Evolutionary conservation across 2,888 invertebrate species (phyloP), one percentile per base, ranked within the genome.

Genomic region (Xestia xanthographa): DNA sequence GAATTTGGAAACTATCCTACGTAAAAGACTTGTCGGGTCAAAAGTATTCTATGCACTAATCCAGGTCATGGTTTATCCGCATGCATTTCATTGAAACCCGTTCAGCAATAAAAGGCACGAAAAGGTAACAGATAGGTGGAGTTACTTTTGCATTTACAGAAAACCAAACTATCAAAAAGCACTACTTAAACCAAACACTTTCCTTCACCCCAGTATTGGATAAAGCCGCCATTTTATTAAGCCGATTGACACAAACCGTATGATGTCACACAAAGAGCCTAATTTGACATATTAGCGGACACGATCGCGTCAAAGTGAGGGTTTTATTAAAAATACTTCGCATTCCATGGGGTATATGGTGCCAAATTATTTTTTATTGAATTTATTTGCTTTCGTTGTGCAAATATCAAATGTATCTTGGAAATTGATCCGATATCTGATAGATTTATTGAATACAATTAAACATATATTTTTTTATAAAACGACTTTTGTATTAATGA

Each of bases 291-390:
- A 83, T 82, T 75, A 83, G 48, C 66, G 56, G 65, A 70, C 70
- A 26, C 20, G 56, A 41, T 66, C 84, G 43, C 62, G 79, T 79
- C 86, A 84, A 83, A 86, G 86, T 56, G 83, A 67, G 65, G 84
- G 58, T 86, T 86, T 74, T 86, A 84, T 84, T 84, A 86, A 84
- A 84, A 84, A 84, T 84, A 75, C 69, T 79, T 63, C 58, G 68
- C 41, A 72, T 72, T 29, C 79, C 78, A 60, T 82, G 66, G 56
- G 48, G 17, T 43, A 26, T 50, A 48, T 72, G 71, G 62, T 45
- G 50, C n/a, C 66, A 48, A 45, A 85, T 71, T 68, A 73, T 6
- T 83, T 72, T 82, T 79, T 72, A 63, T 72, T 83, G 50, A 56
- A 77, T 77, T 68, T 60, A 66, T 76, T 85, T 73, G 60, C 14